Evolutionary conservation across 2,888 invertebrate genomes (phyloP).

Genomic region (Tenodera sinensis): DNA sequence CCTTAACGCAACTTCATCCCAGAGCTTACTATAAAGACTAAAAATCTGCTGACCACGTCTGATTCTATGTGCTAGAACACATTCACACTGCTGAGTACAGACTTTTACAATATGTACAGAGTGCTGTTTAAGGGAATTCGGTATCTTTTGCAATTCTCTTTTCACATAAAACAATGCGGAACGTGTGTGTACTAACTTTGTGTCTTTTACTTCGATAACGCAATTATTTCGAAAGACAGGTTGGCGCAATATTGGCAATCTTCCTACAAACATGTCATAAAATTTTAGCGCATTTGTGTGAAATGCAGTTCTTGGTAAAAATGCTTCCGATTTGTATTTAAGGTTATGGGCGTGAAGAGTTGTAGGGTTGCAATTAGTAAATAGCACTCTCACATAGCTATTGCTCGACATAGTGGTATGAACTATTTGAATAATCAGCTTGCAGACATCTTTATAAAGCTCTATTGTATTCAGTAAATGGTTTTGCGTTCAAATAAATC

Average conservation of each 20-base stretch:
- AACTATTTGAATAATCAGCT: background rate
- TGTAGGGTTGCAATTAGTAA: background rate
- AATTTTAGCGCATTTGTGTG: background rate
- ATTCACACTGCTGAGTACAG: slow-evolving; percentile 47
- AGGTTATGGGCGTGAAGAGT: background rate
- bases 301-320: background rate
- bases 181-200: background rate
- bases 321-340: background rate
- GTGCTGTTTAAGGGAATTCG: slow-evolving; percentile 45
- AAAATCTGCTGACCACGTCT: slow-evolving; percentile 61
- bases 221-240: background rate
- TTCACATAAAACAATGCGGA: background rate
- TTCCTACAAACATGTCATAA: background rate
- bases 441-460: background rate
- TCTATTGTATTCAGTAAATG: background rate
- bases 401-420: background rate
- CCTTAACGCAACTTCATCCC: slow-evolving; percentile 57
- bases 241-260: background rate
- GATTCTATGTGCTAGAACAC: slow-evolving; percentile 54
- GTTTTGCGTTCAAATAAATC: background rate
- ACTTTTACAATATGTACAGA: slow-evolving; percentile 50
- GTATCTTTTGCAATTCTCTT: slow-evolving; percentile 17
- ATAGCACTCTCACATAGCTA: background rate
- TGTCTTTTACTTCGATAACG: background rate
- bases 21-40: slow-evolving; percentile 58